Evolutionary conservation across 2,888 invertebrate species (phyloP).

Genomic region (Aleiodes alternator): DNA sequence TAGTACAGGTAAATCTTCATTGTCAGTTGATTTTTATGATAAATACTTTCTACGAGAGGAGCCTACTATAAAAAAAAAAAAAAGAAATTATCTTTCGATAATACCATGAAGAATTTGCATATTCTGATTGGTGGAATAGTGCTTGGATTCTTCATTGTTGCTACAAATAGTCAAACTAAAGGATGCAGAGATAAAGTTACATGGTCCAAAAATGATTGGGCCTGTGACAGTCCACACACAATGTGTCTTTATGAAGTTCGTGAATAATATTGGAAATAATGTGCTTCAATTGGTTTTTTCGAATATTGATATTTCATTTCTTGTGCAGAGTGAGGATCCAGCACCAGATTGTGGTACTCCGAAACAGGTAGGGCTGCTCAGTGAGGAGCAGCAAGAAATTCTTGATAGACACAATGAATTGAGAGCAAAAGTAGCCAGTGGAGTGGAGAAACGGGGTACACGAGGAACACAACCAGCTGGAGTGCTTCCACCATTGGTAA

Average conservation of each 20-base stretch:
- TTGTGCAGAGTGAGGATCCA: not conserved
- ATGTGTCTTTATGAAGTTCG: conserved; percentile 50
- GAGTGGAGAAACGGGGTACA: conserved; percentile 54
- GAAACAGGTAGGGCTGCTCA: not conserved
- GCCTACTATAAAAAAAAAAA: no score
- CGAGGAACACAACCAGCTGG: conserved; percentile 50
- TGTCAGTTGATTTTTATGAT: no score
- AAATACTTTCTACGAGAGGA: no score
- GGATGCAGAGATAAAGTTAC: no score
- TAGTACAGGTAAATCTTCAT: no score
- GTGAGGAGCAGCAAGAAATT: not conserved
- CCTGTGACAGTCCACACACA: conserved; percentile 41
- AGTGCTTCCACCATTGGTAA: conserved; percentile 50
- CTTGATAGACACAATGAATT: conserved; percentile 47
- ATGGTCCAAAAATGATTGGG: no score
- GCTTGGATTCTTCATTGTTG: no score
- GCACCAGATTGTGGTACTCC: not conserved
- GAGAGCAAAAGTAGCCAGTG: conserved; percentile 50
- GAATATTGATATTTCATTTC: not conserved
- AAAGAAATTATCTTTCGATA: no score
- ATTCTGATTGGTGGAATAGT: no score
- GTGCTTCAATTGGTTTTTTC: not conserved
- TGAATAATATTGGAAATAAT: not conserved
- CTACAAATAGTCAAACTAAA: no score
- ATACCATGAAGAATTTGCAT: no score